phyloP scores from a whole-genome alignment of 2,797 vertebrate species.

The Pipistrellus kuhlii region DNA sequence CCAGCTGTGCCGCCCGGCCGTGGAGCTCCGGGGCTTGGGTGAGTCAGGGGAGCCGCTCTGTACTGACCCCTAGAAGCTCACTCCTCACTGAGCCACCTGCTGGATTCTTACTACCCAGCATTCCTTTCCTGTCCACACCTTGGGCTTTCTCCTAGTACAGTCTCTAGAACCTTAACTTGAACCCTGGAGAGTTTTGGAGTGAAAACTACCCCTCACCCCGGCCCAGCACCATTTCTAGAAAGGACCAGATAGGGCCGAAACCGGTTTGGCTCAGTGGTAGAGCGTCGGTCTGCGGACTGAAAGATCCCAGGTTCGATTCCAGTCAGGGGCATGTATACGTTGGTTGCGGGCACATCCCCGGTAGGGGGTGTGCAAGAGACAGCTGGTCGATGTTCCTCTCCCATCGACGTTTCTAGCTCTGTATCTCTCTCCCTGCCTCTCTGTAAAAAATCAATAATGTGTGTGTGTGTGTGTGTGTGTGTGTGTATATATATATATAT shows the following conservation, averaged over 20 bases:
- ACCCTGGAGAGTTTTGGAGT: not conserved
- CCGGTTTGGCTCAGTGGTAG: too few relatives aligned
- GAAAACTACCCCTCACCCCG: not conserved
- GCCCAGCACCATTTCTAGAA: not conserved
- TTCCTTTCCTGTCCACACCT: not conserved
- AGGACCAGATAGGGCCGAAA: not conserved
- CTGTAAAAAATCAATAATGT: too few relatives aligned
- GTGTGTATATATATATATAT: too few relatives aligned
- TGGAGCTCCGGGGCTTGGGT: constrained; percentile 88
- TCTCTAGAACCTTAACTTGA: not conserved
- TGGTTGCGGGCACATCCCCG: too few relatives aligned
- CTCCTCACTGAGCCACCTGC: not conserved
- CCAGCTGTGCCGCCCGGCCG: constrained; percentile 88
- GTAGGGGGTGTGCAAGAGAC: too few relatives aligned
- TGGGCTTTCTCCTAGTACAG: not conserved
- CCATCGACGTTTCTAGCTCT: too few relatives aligned
- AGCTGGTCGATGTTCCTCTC: too few relatives aligned
- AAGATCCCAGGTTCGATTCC: too few relatives aligned
- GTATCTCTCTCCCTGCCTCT: too few relatives aligned
- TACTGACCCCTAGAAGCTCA: not conserved
- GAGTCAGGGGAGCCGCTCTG: constrained; percentile 49
- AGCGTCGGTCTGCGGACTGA: too few relatives aligned
- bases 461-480: too few relatives aligned
- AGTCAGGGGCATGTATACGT: too few relatives aligned
- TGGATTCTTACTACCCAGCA: not conserved